A percentile compares a stretch with the other conserved stretches of the same genome.
Conservation (phyloP, 2,888 invertebrate species). For the Leptopilina drosophilae region DNA sequence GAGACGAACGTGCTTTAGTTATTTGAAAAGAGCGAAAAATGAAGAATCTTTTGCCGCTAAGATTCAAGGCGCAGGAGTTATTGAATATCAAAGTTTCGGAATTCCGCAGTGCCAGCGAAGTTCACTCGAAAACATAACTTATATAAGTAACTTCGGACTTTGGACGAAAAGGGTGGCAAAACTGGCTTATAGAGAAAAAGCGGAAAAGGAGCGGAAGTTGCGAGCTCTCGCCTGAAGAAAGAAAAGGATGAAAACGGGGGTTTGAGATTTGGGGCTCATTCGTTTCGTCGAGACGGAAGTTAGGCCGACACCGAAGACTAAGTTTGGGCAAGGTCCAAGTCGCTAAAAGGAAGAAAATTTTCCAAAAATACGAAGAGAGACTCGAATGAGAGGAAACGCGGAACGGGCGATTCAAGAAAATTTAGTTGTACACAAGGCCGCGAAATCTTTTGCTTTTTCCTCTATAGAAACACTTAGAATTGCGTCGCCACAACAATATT, state of each 20-base stretch:
- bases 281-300: constrained; percentile 71
- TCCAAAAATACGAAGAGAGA: constrained; percentile 63
- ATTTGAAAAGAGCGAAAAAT: constrained; percentile 53
- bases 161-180: constrained; percentile 42
- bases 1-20: constrained; percentile 54
- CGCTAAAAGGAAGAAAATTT: constrained; percentile 72
- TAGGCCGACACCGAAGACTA: constrained; percentile 68
- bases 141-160: constrained; percentile 70
- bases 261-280: constrained; percentile 59
- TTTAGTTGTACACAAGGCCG: constrained; percentile 58
- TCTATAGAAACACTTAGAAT: constrained; percentile 57
- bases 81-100: constrained; percentile 74
- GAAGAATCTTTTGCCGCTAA: constrained; percentile 46
- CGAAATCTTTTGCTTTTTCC: constrained; percentile 41
- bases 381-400: constrained; percentile 16
- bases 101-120: constrained; percentile 72
- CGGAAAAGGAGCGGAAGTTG: constrained; percentile 48
- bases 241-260: constrained; percentile 37
- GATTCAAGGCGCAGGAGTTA: constrained; percentile 64
- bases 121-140: constrained; percentile 74
- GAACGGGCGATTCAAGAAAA: constrained; percentile 60
- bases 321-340: constrained; percentile 72
- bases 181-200: constrained; percentile 54
- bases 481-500: constrained; percentile 51
- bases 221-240: constrained; percentile 42